Evolutionary conservation across 2,888 invertebrate genomes (phyloP).

Genomic region (Mylabris sibirica): DNA sequence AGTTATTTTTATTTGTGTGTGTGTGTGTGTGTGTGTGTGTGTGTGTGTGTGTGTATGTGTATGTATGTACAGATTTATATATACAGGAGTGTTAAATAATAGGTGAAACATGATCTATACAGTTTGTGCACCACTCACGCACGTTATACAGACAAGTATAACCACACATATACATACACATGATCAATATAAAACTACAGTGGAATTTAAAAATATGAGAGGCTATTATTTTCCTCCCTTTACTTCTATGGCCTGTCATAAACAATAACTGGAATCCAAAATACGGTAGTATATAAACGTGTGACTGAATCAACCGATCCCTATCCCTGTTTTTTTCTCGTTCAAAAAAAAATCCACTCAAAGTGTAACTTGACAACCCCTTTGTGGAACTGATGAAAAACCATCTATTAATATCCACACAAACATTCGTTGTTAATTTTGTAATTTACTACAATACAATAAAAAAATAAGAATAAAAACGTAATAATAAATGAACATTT

Average conservation of each 20-base stretch:
- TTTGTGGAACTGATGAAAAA: conserved; percentile 1
- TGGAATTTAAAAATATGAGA: conserved; percentile 49
- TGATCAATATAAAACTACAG: conserved; percentile 43
- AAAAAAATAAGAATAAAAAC: background rate
- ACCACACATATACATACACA: conserved; percentile 15
- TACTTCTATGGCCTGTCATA: conserved; percentile 45
- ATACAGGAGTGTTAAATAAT: conserved; percentile 33
- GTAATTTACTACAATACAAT: background rate
- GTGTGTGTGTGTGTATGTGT: background rate
- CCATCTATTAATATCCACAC: conserved; percentile 2
- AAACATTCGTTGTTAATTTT: conserved; percentile 3
- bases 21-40: background rate
- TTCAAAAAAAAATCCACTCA: background rate
- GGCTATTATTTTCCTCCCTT: conserved; percentile 48
- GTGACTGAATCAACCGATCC: conserved; percentile 21
- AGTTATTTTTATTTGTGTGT: background rate
- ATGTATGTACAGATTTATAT: conserved; percentile 9
- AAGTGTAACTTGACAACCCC: conserved; percentile 4
- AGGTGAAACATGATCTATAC: conserved; percentile 37
- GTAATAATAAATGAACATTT: background rate
- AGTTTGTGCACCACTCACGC: conserved; percentile 35
- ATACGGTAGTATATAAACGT: conserved; percentile 30
- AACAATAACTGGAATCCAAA: conserved; percentile 46
- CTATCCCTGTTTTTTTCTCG: background rate
- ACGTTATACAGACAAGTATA: conserved; percentile 23